phyloP scores from a whole-genome alignment of 92 coral and sea anemone genomes.

The Montipora capitata region DNA sequence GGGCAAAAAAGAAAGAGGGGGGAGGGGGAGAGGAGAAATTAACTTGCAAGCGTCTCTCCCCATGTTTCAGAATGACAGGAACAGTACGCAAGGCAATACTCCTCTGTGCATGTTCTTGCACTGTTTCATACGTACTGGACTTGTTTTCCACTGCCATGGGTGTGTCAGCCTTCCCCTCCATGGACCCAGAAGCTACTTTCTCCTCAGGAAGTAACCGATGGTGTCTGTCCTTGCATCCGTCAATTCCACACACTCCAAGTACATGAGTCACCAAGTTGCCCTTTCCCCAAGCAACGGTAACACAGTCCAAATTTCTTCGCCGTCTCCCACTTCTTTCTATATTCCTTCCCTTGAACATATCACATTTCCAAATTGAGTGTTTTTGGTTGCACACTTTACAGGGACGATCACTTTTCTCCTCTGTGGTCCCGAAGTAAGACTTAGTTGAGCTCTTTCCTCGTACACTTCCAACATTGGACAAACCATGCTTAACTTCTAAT shows the following conservation, averaged over 20 bases:
- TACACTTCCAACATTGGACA: too few species aligned
- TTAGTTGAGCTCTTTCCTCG: not conserved
- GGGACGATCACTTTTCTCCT: not conserved
- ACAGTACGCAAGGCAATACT: too few species aligned
- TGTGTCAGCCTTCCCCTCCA: too few species aligned
- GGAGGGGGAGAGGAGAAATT: too few species aligned
- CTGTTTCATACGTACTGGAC: too few species aligned
- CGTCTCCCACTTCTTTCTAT: not conserved
- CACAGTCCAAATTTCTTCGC: conserved; percentile 1
- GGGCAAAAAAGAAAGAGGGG: too few species aligned
- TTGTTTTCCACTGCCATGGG: too few species aligned
- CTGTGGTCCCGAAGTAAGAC: not conserved
- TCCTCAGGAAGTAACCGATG: conserved; percentile 48
- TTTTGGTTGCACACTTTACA: conserved; percentile 31
- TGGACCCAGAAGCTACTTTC: too few species aligned
- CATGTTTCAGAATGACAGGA: too few species aligned
- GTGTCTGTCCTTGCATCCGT: conserved; percentile 39
- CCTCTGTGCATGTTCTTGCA: too few species aligned
- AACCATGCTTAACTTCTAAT: conserved; percentile 35
- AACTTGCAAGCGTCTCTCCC: too few species aligned
- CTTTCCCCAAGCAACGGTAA: conserved; percentile 56
- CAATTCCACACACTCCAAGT: conserved; percentile 14
- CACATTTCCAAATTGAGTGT: conserved; percentile 63
- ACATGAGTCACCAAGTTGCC: conserved; percentile 20
- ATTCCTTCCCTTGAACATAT: conserved; percentile 19